A percentile compares a stretch with the other conserved stretches of the same genome.
phyloP scores from a whole-genome alignment of 2,113 vertebrate genomes.

The Dasyurus viverrinus region DNA sequence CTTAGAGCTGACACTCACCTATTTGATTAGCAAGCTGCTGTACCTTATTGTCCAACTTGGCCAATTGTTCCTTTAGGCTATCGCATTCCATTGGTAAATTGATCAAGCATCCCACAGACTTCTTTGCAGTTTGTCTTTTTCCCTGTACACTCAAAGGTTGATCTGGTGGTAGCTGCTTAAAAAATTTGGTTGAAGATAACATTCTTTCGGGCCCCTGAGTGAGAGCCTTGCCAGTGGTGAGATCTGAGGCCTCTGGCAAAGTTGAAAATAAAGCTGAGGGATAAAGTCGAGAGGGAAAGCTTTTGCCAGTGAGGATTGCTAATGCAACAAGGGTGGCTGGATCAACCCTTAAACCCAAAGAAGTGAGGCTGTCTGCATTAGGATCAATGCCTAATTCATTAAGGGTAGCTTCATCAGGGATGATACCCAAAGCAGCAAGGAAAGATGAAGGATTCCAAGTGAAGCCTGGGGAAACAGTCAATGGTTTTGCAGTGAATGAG shows the following conservation, averaged over 20 bases:
- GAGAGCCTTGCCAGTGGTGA: background rate
- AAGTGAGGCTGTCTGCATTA: background rate
- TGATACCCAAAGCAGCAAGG: background rate
- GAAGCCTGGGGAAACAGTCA: background rate
- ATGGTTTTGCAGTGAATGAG: fast-evolving
- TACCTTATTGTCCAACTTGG: background rate
- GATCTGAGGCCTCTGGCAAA: background rate
- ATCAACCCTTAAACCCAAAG: background rate
- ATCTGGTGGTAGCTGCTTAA: background rate
- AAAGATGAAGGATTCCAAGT: background rate
- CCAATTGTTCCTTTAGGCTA: background rate
- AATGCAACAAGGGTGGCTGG: background rate
- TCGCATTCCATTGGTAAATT: background rate
- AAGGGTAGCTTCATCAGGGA: background rate
- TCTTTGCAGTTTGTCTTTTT: background rate
- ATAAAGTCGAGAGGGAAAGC: background rate
- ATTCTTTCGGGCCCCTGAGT: background rate
- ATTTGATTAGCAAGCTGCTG: background rate
- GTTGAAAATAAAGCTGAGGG: background rate
- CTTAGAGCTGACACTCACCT: background rate
- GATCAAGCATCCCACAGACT: background rate
- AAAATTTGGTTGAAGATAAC: background rate
- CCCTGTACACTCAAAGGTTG: background rate
- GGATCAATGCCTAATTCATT: background rate
- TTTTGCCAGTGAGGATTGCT: background rate